Percentiles rank a stretch among this genome's conserved stretches.
These are phyloP conservation scores for Sorex araneus DNA, from an alignment of 2,113 vertebrate genomes.

Conservation along the genomic window DNA sequence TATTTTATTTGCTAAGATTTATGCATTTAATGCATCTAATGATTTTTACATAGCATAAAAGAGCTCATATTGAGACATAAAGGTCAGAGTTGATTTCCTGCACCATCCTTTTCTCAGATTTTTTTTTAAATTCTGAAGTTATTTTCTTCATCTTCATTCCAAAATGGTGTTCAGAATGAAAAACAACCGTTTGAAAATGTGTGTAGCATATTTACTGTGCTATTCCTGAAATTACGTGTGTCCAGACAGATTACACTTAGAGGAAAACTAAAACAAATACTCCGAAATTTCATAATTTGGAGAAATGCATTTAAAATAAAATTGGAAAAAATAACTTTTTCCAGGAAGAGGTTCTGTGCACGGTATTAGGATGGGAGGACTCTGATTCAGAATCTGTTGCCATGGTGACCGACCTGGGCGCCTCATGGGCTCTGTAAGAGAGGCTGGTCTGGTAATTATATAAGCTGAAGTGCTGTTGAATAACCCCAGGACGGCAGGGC, in stretches of 20 bases:
- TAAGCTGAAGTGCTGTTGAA: conserved; percentile 76
- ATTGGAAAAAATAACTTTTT: conserved; percentile 67
- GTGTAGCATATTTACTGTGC: conserved; percentile 18
- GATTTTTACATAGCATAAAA: conserved; percentile 5
- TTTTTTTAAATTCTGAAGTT: conserved; percentile 51
- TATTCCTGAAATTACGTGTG: conserved; percentile 62
- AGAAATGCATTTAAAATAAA: conserved; percentile 17
- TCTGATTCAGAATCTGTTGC: conserved; percentile 77
- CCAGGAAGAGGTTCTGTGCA: conserved; percentile 53
- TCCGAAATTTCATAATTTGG: conserved; percentile 60
- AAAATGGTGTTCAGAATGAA: conserved; percentile 62
- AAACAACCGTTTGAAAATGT: conserved; percentile 70
- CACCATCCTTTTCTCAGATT: neutral
- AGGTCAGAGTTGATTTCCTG: conserved; percentile 57
- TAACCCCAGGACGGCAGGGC: conserved; percentile 78
- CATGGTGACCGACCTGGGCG: conserved; percentile 71
- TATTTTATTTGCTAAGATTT: conserved; percentile 57
- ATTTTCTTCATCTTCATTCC: conserved; percentile 57
- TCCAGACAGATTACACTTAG: neutral
- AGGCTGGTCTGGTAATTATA: conserved; percentile 78
- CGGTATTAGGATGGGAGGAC: conserved; percentile 60
- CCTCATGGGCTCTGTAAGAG: conserved; percentile 48
- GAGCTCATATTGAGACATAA: neutral
- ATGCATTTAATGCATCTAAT: conserved; percentile 49
- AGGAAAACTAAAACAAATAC: conserved; percentile 62